Evolutionary conservation across 2,888 invertebrate species (phyloP).

Genomic region (Masnerella sp.): DNA sequence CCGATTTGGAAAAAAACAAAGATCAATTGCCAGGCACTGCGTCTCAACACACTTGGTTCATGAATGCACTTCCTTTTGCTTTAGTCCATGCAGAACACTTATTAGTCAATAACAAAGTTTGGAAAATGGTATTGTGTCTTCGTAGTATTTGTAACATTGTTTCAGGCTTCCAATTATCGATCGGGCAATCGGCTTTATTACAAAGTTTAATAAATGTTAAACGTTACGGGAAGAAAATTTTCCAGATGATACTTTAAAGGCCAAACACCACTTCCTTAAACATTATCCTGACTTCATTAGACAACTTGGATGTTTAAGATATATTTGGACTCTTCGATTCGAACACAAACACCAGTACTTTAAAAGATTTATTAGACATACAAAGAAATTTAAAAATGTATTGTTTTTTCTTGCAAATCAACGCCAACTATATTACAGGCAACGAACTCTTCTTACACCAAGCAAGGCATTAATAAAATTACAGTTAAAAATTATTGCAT

Average conservation of each 20-base stretch:
- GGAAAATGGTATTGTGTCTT: constrained; percentile 47
- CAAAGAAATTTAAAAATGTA: too few species aligned
- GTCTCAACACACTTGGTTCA: constrained; percentile 35
- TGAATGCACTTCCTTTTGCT: constrained; percentile 36
- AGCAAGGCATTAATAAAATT: constrained; percentile 23
- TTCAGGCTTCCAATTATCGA: constrained; percentile 37
- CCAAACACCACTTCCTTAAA: constrained; percentile 53
- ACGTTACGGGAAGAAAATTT: constrained; percentile 32
- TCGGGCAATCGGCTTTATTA: constrained; percentile 21
- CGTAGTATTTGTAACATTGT: constrained; percentile 49
- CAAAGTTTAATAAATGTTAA: constrained; percentile 19
- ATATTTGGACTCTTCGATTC: constrained; percentile 56
- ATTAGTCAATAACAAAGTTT: constrained; percentile 48
- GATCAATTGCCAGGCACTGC: constrained; percentile 36
- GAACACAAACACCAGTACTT: constrained; percentile 63
- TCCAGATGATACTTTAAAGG: constrained; percentile 26
- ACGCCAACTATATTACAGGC: too few species aligned
- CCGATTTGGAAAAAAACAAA: too few species aligned
- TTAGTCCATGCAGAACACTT: constrained; percentile 23
- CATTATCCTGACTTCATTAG: constrained; percentile 51
- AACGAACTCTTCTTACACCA: constrained; percentile 7
- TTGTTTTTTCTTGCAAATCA: constrained; percentile 49
- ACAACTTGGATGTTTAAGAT: constrained; percentile 50
- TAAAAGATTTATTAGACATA: constrained; percentile 44
- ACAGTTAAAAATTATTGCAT: too few species aligned